Conservation (phyloP, 2,888 invertebrate species). For the Heliconius ethilla region DNA sequence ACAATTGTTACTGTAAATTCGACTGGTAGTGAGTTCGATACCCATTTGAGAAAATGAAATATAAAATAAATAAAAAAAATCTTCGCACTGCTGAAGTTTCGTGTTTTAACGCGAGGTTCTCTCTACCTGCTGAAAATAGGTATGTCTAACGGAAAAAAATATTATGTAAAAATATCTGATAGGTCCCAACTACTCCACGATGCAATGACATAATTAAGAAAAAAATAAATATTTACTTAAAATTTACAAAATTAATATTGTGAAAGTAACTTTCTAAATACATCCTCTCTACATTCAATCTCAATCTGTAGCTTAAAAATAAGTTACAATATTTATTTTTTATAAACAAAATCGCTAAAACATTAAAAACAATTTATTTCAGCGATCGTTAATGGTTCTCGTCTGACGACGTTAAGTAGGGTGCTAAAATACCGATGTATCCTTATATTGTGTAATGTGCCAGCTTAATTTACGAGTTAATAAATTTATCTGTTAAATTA, state of each 20-base stretch:
- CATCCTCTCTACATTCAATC: background rate
- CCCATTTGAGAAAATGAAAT: too few relatives aligned
- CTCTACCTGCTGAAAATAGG: too few relatives aligned
- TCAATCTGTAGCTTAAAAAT: background rate
- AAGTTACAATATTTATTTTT: background rate
- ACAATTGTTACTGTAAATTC: too few relatives aligned
- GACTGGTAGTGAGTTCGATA: too few relatives aligned
- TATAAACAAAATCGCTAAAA: background rate
- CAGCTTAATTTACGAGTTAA: slow-evolving; percentile 54
- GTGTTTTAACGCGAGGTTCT: too few relatives aligned
- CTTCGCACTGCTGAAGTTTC: too few relatives aligned
- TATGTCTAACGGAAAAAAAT: too few relatives aligned
- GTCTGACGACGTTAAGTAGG: slow-evolving; percentile 43
- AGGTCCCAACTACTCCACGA: too few relatives aligned
- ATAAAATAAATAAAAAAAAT: too few relatives aligned
- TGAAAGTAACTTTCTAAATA: slow-evolving; percentile 2
- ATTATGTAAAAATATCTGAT: too few relatives aligned
- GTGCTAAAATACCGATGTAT: slow-evolving; percentile 46
- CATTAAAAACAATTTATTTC: slow-evolving; percentile 25
- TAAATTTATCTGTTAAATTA: slow-evolving; percentile 59
- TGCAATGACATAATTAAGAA: background rate
- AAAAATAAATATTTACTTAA: background rate
- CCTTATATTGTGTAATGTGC: slow-evolving; percentile 48
- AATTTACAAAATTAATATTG: background rate
- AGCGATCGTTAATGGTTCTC: slow-evolving; percentile 30